Conservation (phyloP, 35 echinoderm and acorn worm genomes). For the Apostichopus californicus region DNA sequence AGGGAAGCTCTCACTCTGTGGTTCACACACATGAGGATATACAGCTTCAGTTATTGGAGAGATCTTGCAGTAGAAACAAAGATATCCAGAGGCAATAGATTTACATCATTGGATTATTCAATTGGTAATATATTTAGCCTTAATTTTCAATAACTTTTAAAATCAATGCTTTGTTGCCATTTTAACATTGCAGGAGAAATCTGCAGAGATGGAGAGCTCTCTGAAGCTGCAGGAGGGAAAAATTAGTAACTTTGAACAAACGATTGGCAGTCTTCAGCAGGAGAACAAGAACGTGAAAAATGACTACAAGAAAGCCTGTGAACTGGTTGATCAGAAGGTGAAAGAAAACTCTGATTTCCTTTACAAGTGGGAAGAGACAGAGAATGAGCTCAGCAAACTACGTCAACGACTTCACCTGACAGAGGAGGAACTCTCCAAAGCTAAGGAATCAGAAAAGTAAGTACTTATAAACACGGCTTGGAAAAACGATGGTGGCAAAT, state of each 20-base stretch:
- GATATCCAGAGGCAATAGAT: too few species aligned
- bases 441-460: conserved; percentile 67
- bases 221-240: conserved; percentile 18
- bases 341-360: conserved; percentile 69
- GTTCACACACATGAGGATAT: too few species aligned
- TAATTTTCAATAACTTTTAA: too few species aligned
- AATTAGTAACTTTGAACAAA: conserved; percentile 61
- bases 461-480: background rate
- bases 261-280: conserved; percentile 35
- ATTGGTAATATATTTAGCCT: too few species aligned
- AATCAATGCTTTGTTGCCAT: background rate
- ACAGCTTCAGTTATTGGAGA: too few species aligned
- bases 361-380: conserved; percentile 69
- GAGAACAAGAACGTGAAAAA: conserved; percentile 62
- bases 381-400: conserved; percentile 65
- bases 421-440: conserved; percentile 57
- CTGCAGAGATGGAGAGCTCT: background rate
- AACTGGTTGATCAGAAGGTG: conserved; percentile 67
- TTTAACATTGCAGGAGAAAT: conserved; percentile 36
- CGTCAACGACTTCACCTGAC: conserved; percentile 67
- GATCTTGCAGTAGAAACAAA: too few species aligned
- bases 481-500: too few species aligned
- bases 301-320: conserved; percentile 85
- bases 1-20: too few species aligned
- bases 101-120: too few species aligned